Evolutionary conservation across 2,113 vertebrate genomes (phyloP), one percentile per base, ranked within the genome.

Genomic region (Turdus rufiventris): DNA sequence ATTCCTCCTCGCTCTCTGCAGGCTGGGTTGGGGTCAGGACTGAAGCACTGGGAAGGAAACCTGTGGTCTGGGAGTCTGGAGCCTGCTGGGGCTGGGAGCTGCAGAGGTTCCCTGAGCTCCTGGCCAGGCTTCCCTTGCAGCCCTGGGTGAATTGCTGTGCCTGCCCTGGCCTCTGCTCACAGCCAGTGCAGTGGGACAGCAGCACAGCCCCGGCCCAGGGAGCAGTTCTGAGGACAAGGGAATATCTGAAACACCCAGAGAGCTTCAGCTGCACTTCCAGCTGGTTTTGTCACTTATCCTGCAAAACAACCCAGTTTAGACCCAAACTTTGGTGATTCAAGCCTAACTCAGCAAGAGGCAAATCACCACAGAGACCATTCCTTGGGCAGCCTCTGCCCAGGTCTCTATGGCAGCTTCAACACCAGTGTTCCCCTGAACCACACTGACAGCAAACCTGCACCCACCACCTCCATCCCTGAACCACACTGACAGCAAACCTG

Each of bases 151-250:
- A 10, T 16, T 25, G 7, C 15, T 26, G 15, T 1, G 1, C 8
- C 26, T 40, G 9, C 45, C 26, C 40, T 3, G 2, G 25, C 26
- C 47, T 29, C 33, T 2, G 5, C 1, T 38, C 3, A 10, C 61
- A 31, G 19, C 21, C 71, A 28, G 26, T 0, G 9, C 60, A 6
- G 11, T 0, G 23, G 34, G 40, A 36, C 40, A 48, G 8, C 40
- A 61, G 16, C 53, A 70, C 6, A 6, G 0, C 9, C 15, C 38
- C 9, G 9, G 19, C 62, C 54, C 0, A 0, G 21, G 45, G 42
- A 60, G 67, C 17, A 48, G 3, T 43, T 14, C 8, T 24, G 50
- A 56, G 63, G 33, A 16, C 26, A 61, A 61, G 11, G 23, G 19
- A 25, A 1, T 4, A 9, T 5, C 38, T 76, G 67, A 54, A 94